A percentile compares a stretch with the other conserved stretches of the same genome.
Evolutionary conservation across 2,888 invertebrate genomes (phyloP).

Genomic region (Sylvicola cinctus): DNA sequence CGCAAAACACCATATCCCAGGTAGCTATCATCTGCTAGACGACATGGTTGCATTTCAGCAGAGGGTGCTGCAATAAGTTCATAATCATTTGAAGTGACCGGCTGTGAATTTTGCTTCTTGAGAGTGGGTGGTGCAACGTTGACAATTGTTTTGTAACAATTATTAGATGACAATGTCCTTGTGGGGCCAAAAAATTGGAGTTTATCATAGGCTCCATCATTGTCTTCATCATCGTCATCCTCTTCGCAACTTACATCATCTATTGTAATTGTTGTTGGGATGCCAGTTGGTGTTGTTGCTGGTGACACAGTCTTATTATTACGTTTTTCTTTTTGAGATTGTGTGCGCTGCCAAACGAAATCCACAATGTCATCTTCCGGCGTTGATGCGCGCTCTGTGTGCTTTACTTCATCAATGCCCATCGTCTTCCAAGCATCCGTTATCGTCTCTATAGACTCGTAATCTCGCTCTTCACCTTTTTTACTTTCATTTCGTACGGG

Average conservation of each 20-base stretch:
- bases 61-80: slow-evolving; percentile 44
- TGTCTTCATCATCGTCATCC: slow-evolving; percentile 8
- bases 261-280: slow-evolving; percentile 1
- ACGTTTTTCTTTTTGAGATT: slow-evolving; percentile 25
- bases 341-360: slow-evolving; percentile 25
- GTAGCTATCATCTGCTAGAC: slow-evolving; percentile 61
- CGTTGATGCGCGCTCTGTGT: slow-evolving; percentile 34
- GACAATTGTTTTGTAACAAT: slow-evolving; percentile 49
- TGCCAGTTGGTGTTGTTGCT: slow-evolving; percentile 1
- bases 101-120: slow-evolving; percentile 14
- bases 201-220: slow-evolving; percentile 51
- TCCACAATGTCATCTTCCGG: slow-evolving; percentile 21
- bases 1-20: slow-evolving; percentile 59
- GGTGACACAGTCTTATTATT: slow-evolving; percentile 1
- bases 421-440: slow-evolving; percentile 66
- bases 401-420: slow-evolving; percentile 51
- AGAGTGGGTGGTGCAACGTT: slow-evolving; percentile 32
- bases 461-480: slow-evolving; percentile 23
- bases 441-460: slow-evolving; percentile 56
- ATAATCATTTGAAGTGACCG: slow-evolving; percentile 45
- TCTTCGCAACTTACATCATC: slow-evolving; percentile 19
- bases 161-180: slow-evolving; percentile 32
- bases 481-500: slow-evolving; percentile 17
- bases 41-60: slow-evolving; percentile 40
- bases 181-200: slow-evolving; percentile 64